Base-by-base conservation (phyloP, 2,113 vertebrate genomes). In the Dromaius novaehollandiae region DNA sequence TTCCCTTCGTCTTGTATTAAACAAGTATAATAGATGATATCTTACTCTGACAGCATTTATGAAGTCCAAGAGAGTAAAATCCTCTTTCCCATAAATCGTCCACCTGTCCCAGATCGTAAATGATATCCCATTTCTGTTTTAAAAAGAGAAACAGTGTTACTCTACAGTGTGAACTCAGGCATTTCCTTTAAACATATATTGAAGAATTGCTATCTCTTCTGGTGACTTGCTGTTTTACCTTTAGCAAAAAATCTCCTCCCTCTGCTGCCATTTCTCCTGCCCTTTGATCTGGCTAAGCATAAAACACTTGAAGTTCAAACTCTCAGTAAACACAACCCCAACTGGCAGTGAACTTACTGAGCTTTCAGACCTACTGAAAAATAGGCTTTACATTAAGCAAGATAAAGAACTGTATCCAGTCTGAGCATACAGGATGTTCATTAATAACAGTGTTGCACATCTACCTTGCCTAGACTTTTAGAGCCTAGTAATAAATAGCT, bases 61-160 rank as follows among this genome's bases (percentile, higher is more conserved):
- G 97, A 99, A 99, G 96, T 99, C 99, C 93, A 98, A 98, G 18
- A 99, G 98, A 36, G 99, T 99, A 95, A 99, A 99, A 98, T 99
- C 99, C 93, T 99, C 98, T 74, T 99, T 99, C 73, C 99, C 99
- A 90, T 98, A 98, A 96, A 99, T 94, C 50, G 98, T 99, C 99
- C 99, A 99, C 90, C 98, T 99, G 97, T 99, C 99, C 99, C 99
- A 99, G 97, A 99, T 99, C 70, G 99, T 99, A 98, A 99, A 99
- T 68, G 98, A 99, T 94, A 99, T 99, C 90, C 99, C 98, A 90
- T 99, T 99, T 98, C 99, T 99, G 97, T 95, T 95, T 86, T 16
- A 96, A 53, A 97, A 95, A 93, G 84, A 96, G 50, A 86, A 64
- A 95, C 30, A n/a, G 82, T 83, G 56, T 90, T 94, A 68, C 53